Evolutionary conservation across 30 jellyfish, hydroid and myxozoan genomes (phyloP).

Genomic region (Calvadosia cruxmelitensis): DNA sequence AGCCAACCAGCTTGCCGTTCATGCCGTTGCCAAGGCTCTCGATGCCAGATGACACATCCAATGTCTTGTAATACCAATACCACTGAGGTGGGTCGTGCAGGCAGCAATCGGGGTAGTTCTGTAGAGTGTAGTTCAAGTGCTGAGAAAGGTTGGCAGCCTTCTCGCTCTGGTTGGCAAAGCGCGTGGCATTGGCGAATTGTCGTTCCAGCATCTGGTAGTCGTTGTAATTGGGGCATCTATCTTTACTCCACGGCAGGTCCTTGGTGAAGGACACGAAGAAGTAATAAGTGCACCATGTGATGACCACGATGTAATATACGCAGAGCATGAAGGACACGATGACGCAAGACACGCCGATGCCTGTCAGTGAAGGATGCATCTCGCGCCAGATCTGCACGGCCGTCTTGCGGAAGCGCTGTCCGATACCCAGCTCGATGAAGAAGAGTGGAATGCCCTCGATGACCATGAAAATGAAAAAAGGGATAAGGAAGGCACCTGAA

Average conservation of each 20-base stretch:
- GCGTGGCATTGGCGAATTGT: not conserved
- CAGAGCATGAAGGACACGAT: slow-evolving; percentile 60
- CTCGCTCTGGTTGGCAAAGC: not conserved
- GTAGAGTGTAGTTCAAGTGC: slow-evolving; percentile 12
- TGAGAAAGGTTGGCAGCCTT: slow-evolving; percentile 12
- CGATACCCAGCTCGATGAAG: slow-evolving; percentile 70
- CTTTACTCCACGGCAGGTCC: slow-evolving; percentile 52
- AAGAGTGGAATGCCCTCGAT: slow-evolving; percentile 88
- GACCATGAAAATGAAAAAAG: slow-evolving; percentile 76
- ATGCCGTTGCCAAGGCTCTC: slow-evolving; percentile 36
- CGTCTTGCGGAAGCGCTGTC: slow-evolving; percentile 50
- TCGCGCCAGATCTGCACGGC: slow-evolving; percentile 56
- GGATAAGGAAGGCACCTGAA: slow-evolving; percentile 79
- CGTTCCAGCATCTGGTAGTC: slow-evolving; percentile 31
- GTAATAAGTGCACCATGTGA: slow-evolving; percentile 56
- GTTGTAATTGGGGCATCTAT: slow-evolving; percentile 29
- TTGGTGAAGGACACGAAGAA: slow-evolving; percentile 58
- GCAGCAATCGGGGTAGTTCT: slow-evolving; percentile 58
- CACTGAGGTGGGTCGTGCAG: slow-evolving; percentile 49
- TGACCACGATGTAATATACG: slow-evolving; percentile 43
- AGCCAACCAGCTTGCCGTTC: slow-evolving; percentile 54
- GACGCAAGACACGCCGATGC: slow-evolving; percentile 61
- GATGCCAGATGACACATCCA: slow-evolving; percentile 38
- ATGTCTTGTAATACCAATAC: slow-evolving; percentile 53
- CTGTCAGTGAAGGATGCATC: slow-evolving; percentile 56